phyloP scores from a whole-genome alignment of 2,888 invertebrate genomes.

The Trissolcus japonicus region DNA sequence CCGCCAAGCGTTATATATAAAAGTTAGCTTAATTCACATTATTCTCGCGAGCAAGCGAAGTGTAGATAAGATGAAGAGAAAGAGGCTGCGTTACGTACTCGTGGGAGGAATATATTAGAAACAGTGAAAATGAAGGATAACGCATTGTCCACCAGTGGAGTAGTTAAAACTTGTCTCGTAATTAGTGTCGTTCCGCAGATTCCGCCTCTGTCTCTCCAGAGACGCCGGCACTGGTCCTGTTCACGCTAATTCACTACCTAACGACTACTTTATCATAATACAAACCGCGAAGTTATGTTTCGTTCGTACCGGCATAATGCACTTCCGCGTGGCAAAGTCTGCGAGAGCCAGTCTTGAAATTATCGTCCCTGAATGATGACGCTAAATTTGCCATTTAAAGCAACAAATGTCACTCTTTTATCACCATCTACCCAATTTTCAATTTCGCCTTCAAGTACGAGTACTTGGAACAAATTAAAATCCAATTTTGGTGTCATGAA shows the following conservation, averaged over 20 bases:
- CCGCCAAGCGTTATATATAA: conserved; percentile 20
- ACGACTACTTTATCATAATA: conserved; percentile 64
- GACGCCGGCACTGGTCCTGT: conserved; percentile 43
- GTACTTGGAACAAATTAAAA: background rate
- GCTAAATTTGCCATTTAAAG: conserved; percentile 33
- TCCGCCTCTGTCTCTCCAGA: conserved; percentile 59
- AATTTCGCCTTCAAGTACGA: conserved; percentile 10
- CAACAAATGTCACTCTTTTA: conserved; percentile 37
- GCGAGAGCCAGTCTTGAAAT: conserved; percentile 38
- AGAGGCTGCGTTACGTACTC: conserved; percentile 59
- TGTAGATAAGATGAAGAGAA: conserved; percentile 37
- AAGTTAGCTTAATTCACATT: conserved; percentile 35
- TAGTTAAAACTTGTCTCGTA: conserved; percentile 75
- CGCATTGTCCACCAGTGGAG: conserved; percentile 71
- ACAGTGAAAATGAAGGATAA: conserved; percentile 73
- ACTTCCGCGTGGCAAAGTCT: conserved; percentile 46
- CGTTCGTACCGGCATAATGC: conserved; percentile 40
- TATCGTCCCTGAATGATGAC: conserved; percentile 38
- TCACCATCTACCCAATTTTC: conserved; percentile 29
- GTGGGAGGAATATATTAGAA: conserved; percentile 72
- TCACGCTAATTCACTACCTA: conserved; percentile 59
- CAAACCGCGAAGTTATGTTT: conserved; percentile 46
- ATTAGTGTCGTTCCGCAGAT: conserved; percentile 74
- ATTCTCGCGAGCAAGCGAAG: conserved; percentile 22
- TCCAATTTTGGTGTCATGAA: too few relatives aligned